Evolutionary conservation across 2,797 vertebrate genomes (phyloP).

Genomic region (Ambastaia sidthimunki): DNA sequence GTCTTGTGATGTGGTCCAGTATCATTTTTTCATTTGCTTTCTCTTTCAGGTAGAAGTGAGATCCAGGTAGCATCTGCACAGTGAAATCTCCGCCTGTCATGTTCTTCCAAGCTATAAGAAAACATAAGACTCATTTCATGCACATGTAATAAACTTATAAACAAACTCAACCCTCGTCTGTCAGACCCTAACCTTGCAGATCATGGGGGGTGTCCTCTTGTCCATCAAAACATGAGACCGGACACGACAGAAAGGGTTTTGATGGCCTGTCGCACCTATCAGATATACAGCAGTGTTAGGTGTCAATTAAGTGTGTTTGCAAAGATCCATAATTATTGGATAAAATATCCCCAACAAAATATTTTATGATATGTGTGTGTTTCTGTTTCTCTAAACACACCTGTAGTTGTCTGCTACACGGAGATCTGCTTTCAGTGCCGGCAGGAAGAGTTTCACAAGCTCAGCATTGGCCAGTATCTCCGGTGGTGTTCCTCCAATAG

Average conservation of each 20-base stretch:
- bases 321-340: too few relatives aligned
- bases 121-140: not conserved
- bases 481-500: constrained; percentile 74
- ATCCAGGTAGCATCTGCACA: constrained; percentile 74
- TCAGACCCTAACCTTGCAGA: constrained; percentile 75
- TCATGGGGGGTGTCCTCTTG: constrained; percentile 77
- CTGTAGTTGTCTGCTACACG: constrained; percentile 75
- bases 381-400: constrained; percentile 33
- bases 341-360: too few relatives aligned
- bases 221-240: constrained; percentile 83
- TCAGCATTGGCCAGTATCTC: constrained; percentile 73
- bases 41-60: constrained; percentile 86
- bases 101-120: constrained; percentile 79
- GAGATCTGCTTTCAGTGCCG: constrained; percentile 74
- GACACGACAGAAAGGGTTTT: constrained; percentile 73
- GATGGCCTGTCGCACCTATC: constrained; percentile 68
- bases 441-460: constrained; percentile 62
- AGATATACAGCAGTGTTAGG: not conserved
- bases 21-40: constrained; percentile 77
- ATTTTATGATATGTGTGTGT: not conserved
- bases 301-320: too few relatives aligned
- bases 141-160: not conserved
- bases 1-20: constrained; percentile 75
- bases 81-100: constrained; percentile 79
- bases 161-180: not conserved